phyloP scores from a whole-genome alignment of 2,113 vertebrate genomes.

The Ciconia stormi region DNA sequence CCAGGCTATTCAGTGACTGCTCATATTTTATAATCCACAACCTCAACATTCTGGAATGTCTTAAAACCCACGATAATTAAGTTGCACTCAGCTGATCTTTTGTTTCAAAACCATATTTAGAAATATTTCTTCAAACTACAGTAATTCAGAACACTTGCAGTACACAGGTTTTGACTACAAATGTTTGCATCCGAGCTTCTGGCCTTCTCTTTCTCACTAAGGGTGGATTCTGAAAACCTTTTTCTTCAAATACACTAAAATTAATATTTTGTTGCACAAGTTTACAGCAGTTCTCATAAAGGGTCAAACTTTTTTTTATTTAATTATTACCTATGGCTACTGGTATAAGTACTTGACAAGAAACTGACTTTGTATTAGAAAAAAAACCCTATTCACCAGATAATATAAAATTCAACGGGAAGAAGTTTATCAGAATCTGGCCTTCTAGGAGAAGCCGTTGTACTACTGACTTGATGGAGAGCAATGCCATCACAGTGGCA shows the following conservation, averaged over 20 bases:
- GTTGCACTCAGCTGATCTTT: background rate
- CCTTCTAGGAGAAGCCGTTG: background rate
- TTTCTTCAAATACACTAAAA: background rate
- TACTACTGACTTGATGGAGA: background rate
- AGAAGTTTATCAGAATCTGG: conserved; percentile 5
- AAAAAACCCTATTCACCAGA: background rate
- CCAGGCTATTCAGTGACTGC: background rate
- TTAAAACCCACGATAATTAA: background rate
- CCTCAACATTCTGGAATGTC: background rate
- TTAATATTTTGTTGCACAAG: background rate
- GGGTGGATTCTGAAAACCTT: background rate
- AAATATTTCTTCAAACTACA: background rate
- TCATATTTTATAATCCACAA: background rate
- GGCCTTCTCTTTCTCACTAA: background rate
- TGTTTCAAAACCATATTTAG: background rate
- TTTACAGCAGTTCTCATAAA: background rate
- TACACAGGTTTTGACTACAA: background rate
- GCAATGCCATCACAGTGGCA: background rate
- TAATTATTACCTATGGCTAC: background rate
- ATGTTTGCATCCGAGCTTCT: background rate
- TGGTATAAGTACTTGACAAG: background rate
- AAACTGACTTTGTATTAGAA: background rate
- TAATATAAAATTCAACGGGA: background rate
- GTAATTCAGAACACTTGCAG: background rate
- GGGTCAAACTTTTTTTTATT: background rate